Base-by-base conservation (phyloP, 2,113 vertebrate genomes). In the Calyptomena viridis region DNA sequence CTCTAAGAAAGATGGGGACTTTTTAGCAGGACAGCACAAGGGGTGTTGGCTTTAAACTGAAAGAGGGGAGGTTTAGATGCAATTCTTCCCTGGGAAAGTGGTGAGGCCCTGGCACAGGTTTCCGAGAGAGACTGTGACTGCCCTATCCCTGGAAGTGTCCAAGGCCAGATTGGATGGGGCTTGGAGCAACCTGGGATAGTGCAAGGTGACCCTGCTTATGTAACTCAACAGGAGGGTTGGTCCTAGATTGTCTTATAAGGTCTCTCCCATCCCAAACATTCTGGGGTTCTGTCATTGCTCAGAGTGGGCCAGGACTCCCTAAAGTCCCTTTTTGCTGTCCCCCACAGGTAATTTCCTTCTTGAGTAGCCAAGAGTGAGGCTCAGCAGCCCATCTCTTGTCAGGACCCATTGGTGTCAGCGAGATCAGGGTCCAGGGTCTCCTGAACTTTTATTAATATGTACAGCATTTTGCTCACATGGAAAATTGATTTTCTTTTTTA, bases 401-500 rank as follows among this genome's bases (percentile, higher is more conserved):
- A 8, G 62, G 73, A 79, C 63, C 79, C 4, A 17, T 23, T 1
- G 2, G 27, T 66, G 53, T 8, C 46, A 40, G 72, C 4, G 10
- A 59, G 18, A 0, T 0, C 2, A 0, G 31, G 91, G 87, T 37
- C 76, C 62, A 56, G 81, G 58, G 39, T 52, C 60, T 93, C 66
- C 52, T 88, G 93, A 84, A 82, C 85, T 94, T 93, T 47, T 93
- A 96, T 97, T 96, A 97, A 87, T 96, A 96, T 94, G 84, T 94
- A 75, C 75, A 50, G 86, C 90, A 64, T 95, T 95, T 96, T 94
- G 53, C 94, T 97, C 87, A 35, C 94, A 90, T 2, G 28, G 95
- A 94, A 97, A 97, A 98, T 96, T 96, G 96, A 97, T 98, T 97
- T 97, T 97, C 89, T 94, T 97, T 95, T 96, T 96, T 96, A 97